Evolutionary conservation across 2,113 vertebrate species (phyloP).

Genomic region (Toxotes jaculatrix): DNA sequence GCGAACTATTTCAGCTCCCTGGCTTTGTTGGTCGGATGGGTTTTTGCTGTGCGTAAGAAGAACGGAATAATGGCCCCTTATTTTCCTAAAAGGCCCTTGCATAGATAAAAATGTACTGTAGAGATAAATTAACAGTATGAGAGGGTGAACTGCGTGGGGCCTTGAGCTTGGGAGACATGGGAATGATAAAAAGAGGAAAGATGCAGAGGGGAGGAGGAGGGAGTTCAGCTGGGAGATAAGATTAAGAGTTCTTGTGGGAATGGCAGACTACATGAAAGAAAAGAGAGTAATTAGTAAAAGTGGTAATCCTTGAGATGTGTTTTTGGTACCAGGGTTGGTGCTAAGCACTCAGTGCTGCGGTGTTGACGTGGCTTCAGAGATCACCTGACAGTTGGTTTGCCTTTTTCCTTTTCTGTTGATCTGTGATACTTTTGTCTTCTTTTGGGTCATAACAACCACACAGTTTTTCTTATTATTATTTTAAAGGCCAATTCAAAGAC

Average conservation of each 20-base stretch:
- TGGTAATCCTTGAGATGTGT: slow-evolving; percentile 28
- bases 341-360: not conserved
- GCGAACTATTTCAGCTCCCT: slow-evolving; percentile 29
- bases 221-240: slow-evolving; percentile 46
- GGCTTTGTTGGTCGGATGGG: not conserved
- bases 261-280: slow-evolving; percentile 50
- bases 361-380: not conserved
- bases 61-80: slow-evolving; percentile 14
- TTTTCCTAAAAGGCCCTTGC: slow-evolving; percentile 23
- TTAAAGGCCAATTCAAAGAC: not conserved
- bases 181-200: slow-evolving; percentile 53
- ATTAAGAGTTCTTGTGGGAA: slow-evolving; percentile 60
- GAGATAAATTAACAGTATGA: slow-evolving; percentile 48
- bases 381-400: not conserved
- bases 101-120: slow-evolving; percentile 27
- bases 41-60: slow-evolving; percentile 8
- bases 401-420: not conserved
- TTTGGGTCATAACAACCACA: not conserved
- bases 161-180: slow-evolving; percentile 53
- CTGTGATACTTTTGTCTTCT: not conserved
- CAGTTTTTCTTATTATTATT: not conserved
- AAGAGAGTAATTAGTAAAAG: slow-evolving; percentile 50
- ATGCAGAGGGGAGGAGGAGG: slow-evolving; percentile 26
- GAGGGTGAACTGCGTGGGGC: slow-evolving; percentile 49
- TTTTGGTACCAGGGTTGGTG: slow-evolving; percentile 10